Base-by-base conservation (phyloP, 1,140 invertebrate species). In the Olivierus martensii region DNA sequence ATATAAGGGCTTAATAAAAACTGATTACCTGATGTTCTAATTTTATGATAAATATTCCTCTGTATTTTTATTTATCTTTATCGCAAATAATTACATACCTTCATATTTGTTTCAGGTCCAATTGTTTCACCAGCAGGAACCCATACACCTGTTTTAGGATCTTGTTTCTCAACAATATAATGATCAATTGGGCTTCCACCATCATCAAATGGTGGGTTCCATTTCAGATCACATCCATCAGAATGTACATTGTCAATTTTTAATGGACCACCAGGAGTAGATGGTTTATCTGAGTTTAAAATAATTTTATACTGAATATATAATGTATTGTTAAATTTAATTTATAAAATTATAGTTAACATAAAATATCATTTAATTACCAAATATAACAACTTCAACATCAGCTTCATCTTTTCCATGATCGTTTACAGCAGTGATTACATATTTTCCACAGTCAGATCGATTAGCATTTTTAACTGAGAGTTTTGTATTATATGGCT, bases 401-500 rank as follows among this genome's bases (percentile, higher is more conserved):
- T 85, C 83, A 14, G 88, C 92, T 22, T 82, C 82, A 62, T 96
- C 93, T 65, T 82, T 83, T 11, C 95, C 95, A 62, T 90, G 94
- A 22, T 77, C 71, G 66, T 99, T 99, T 66, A 91, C 89, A 34
- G 95, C 89, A 17, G 80, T 84, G 47, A 99, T 75, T 5, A 82
- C 87, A 64, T 96, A 98, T 44, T 79, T 79, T n/a, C 95, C 95
- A 43, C 89, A 84, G 65, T 99, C 91, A 0, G 77, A 39, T 46
- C 93, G 77, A 0, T 84, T 79, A 36, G 84, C 81, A 65, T 85
- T 84, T 48, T 87, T 79, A 1, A 94, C 82, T 0, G 86, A 92
- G 1, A 96, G 68, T 4, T 93, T 84, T 0, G 89, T 92, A 64
- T 93, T 95, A 44, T 79, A 76, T 62, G 93, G 87, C 59, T 59